These are phyloP conservation scores for Erebia epiphron DNA, from an alignment of 2,888 invertebrate genomes.

Conservation along the genomic window DNA sequence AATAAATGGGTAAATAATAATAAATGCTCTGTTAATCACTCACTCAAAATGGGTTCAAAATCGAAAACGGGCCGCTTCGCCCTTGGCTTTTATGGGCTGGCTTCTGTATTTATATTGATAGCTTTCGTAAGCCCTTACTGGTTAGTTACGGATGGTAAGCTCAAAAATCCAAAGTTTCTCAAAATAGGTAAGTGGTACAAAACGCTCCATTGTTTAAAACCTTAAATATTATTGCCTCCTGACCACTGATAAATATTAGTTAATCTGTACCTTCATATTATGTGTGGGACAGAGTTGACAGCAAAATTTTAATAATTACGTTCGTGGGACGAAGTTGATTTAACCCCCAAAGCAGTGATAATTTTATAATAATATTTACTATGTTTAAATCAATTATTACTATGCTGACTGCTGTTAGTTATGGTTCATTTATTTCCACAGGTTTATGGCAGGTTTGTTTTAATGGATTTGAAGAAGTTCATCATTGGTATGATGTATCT, in stretches of 20 bases:
- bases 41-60: constrained; percentile 75
- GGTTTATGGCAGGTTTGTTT: constrained; percentile 99
- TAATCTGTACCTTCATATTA: too few relatives aligned
- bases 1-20: constrained; percentile 2
- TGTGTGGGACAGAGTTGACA: too few relatives aligned
- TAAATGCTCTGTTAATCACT: not conserved
- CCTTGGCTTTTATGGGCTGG: constrained; percentile 84
- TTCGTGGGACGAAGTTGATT: too few relatives aligned
- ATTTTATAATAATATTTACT: not conserved
- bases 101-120: constrained; percentile 88
- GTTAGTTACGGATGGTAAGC: constrained; percentile 91
- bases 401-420: not conserved
- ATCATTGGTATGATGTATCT: constrained; percentile 91
- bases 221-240: too few relatives aligned
- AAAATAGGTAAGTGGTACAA: constrained; percentile 87
- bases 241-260: too few relatives aligned
- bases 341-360: too few relatives aligned
- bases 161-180: constrained; percentile 89
- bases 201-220: not conserved
- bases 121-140: constrained; percentile 95
- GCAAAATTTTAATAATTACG: too few relatives aligned
- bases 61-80: constrained; percentile 86
- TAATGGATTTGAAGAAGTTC: constrained; percentile 92
- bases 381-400: not conserved
- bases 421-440: constrained; percentile 55